Conservation (phyloP, 2,888 invertebrate species). For the Desoria tigrina region DNA sequence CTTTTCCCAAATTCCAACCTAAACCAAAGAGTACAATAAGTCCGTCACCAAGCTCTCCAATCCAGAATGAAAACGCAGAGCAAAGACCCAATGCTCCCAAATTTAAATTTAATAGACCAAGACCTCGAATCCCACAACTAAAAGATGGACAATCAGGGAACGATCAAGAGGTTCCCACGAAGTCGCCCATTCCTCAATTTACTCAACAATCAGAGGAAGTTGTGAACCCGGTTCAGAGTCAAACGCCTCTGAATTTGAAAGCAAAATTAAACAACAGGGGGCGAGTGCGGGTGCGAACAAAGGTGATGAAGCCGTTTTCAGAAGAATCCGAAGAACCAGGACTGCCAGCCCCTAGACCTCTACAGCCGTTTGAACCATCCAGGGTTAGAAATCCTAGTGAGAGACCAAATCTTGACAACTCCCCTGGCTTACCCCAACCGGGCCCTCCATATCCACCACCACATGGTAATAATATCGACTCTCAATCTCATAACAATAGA, state of each 20-base stretch:
- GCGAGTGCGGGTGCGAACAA: constrained; percentile 37
- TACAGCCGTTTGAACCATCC: constrained; percentile 31
- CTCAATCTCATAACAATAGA: too few relatives aligned
- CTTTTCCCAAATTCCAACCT: constrained; percentile 42
- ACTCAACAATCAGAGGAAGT: constrained; percentile 25
- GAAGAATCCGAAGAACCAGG: neutral
- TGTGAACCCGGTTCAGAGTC: neutral
- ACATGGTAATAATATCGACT: neutral
- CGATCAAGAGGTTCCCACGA: neutral
- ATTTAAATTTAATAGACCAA: constrained; percentile 32
- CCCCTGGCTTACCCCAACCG: neutral
- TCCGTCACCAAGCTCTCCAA: neutral
- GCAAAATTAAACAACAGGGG: constrained; percentile 39
- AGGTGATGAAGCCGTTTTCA: neutral
- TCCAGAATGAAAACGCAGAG: neutral
- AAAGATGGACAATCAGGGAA: neutral
- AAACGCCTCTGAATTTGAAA: constrained; percentile 29
- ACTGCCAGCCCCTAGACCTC: constrained; percentile 11
- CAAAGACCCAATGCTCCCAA: constrained; percentile 10
- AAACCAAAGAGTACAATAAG: constrained; percentile 28
- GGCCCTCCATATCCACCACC: neutral
- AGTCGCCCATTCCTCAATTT: neutral
- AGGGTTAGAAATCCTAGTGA: constrained; percentile 9
- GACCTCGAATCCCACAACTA: constrained; percentile 19
- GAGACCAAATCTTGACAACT: neutral